A percentile compares a stretch with the other conserved stretches of the same genome.
phyloP scores from a whole-genome alignment of 92 coral and sea anemone species.

The Epizoanthus rinbou region DNA sequence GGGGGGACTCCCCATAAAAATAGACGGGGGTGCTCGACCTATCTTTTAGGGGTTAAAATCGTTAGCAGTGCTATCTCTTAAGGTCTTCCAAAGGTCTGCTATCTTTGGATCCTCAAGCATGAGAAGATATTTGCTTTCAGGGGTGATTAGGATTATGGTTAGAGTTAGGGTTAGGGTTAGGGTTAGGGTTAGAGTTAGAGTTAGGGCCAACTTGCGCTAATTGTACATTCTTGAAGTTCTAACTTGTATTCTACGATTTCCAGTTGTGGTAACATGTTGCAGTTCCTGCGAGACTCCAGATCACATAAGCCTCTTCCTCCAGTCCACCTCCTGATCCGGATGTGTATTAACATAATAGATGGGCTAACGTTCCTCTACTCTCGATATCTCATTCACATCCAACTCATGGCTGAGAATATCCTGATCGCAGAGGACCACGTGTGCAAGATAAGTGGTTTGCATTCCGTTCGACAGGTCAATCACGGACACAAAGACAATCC shows the following conservation, averaged over 20 bases:
- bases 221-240: too few species aligned
- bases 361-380: slow-evolving; percentile 5
- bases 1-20: too few species aligned
- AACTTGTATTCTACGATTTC: background rate
- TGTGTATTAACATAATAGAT: slow-evolving; percentile 6
- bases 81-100: too few species aligned
- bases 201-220: too few species aligned
- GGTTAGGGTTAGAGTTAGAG: too few species aligned
- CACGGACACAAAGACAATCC: background rate
- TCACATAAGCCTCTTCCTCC: background rate
- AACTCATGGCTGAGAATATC: slow-evolving; percentile 25
- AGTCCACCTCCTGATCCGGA: background rate
- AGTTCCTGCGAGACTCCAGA: slow-evolving; percentile 12
- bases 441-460: slow-evolving; percentile 12
- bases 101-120: too few species aligned
- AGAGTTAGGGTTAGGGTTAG: too few species aligned
- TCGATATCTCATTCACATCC: slow-evolving; percentile 12
- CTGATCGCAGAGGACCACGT: background rate
- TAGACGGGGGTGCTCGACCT: too few species aligned
- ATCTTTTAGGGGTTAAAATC: too few species aligned
- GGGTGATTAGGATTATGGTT: too few species aligned
- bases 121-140: too few species aligned
- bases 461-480: slow-evolving; percentile 11
- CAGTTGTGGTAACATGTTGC: slow-evolving; percentile 13
- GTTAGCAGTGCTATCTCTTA: too few species aligned